A percentile compares a stretch with the other conserved stretches of the same genome.
Conservation (phyloP, 2,888 invertebrate genomes). For the Cataglyphis albicans region DNA sequence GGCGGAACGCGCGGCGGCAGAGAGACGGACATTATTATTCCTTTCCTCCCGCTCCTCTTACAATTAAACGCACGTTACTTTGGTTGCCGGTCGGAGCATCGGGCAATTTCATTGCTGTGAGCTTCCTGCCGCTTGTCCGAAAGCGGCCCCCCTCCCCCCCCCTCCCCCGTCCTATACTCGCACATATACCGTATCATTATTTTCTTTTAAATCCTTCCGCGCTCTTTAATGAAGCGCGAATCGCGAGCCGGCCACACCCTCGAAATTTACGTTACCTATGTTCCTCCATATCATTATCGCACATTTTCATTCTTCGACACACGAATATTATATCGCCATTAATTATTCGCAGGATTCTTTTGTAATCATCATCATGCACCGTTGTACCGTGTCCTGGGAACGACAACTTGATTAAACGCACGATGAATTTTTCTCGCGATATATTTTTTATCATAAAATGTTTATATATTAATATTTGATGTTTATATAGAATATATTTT, state of each 20-base stretch:
- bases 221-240: conserved; percentile 53
- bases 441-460: background rate
- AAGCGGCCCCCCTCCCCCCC: background rate
- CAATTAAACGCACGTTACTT: conserved; percentile 63
- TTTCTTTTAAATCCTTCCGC: conserved; percentile 22
- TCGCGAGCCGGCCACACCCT: conserved; percentile 38
- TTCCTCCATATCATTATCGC: conserved; percentile 19
- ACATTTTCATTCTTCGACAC: conserved; percentile 16
- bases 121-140: conserved; percentile 43
- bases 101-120: conserved; percentile 46
- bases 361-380: conserved; percentile 21
- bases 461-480: background rate
- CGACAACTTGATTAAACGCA: conserved; percentile 13
- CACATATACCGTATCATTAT: conserved; percentile 9
- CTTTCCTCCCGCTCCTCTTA: conserved; percentile 36
- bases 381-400: background rate
- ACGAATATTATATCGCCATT: background rate
- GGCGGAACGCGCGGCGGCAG: conserved; percentile 40
- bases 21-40: conserved; percentile 62
- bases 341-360: conserved; percentile 17
- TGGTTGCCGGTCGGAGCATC: conserved; percentile 19
- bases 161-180: background rate
- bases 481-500: background rate
- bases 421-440: background rate
- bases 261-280: conserved; percentile 18